Evolutionary conservation across 1,140 invertebrate genomes (phyloP), one percentile per base, ranked within the genome.

Genomic region (Micrasema longulum): DNA sequence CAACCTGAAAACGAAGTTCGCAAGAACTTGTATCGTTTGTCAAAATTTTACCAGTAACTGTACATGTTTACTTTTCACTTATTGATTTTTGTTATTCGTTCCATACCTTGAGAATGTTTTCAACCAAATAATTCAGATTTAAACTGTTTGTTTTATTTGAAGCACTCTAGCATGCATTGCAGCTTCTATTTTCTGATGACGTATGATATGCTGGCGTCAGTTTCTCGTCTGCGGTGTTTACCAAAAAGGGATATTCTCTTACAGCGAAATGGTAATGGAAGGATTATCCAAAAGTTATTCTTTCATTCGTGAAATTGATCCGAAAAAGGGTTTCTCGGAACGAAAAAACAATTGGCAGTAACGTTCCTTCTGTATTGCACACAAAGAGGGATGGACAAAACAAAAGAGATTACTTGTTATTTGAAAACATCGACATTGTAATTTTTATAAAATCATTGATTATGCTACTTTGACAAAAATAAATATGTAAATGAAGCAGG

Each of bases 231-330:
- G 10, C 38, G 38, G 57, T 23, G n/a, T n/a, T 36, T 20, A n/a
- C 14, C 14, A 26, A 60, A 60, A 60, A 60, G 26, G 16, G 38
- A 14, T 36, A 14, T 23, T 31, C 35, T 14, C 11, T 36, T 31
- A 12, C 31, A 36, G 55, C 12, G 23, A 35, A 14, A 60, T 35
- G 23, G 38, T 36, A 12, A 53, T 53, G 38, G 35, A 35, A 1
- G 53, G 64, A 67, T 67, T 38, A 67, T 67, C 47, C 48, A 38
- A 67, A n/a, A n/a, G n/a, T n/a, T n/a, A n/a, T 18, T 50, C 47
- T 36, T 52, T 52, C 47, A 20, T 35, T 16, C 64, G 64, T 67
- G 64, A 67, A 67, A 67, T 67, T 52, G 64, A 38, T 66, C 22
- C 20, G 45, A 16, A 18, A 60, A 60, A 60, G 26, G n/a, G 18